These are phyloP conservation scores for Torymus tubicola DNA, from an alignment of 2,888 invertebrate genomes.

Conservation along the genomic window DNA sequence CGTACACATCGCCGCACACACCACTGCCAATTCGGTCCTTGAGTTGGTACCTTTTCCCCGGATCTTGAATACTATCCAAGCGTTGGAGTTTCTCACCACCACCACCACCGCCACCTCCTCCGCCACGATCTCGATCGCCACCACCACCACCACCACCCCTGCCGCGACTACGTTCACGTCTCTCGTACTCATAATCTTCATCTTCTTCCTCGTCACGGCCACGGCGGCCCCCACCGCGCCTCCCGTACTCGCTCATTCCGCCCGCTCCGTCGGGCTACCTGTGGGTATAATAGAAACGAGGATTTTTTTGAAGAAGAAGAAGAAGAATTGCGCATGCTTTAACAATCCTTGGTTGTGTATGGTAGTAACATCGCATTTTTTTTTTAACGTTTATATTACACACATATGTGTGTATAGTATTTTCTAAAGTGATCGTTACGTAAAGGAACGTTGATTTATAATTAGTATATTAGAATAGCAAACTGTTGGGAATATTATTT, in stretches of 20 bases:
- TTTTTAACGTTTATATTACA: too few relatives aligned
- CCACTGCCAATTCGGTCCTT: slow-evolving; percentile 84
- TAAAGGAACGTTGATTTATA: too few relatives aligned
- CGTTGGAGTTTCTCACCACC: slow-evolving; percentile 63
- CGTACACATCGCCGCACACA: slow-evolving; percentile 87
- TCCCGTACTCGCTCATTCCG: slow-evolving; percentile 63
- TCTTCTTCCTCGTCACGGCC: slow-evolving; percentile 8
- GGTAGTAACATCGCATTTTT: too few relatives aligned
- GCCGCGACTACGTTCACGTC: slow-evolving; percentile 53
- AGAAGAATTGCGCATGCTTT: too few relatives aligned
- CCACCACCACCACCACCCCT: slow-evolving; percentile 59
- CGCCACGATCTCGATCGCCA: slow-evolving; percentile 62
- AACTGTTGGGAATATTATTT: too few relatives aligned
- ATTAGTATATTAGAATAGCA: too few relatives aligned
- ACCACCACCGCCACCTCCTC: slow-evolving; percentile 54
- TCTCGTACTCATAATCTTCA: slow-evolving; percentile 25
- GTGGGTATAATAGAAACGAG: too few relatives aligned
- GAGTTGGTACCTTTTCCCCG: slow-evolving; percentile 86
- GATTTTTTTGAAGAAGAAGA: too few relatives aligned
- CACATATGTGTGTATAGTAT: too few relatives aligned
- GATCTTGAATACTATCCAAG: slow-evolving; percentile 85
- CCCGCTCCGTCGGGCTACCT: background rate
- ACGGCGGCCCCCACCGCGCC: slow-evolving; percentile 34
- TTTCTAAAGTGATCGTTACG: too few relatives aligned
- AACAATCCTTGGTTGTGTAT: too few relatives aligned